Percentiles rank a stretch among this genome's conserved stretches.
These are phyloP conservation scores for Prietella phreatophila DNA, from an alignment of 2,113 vertebrate genomes.

Conservation along the genomic window DNA sequence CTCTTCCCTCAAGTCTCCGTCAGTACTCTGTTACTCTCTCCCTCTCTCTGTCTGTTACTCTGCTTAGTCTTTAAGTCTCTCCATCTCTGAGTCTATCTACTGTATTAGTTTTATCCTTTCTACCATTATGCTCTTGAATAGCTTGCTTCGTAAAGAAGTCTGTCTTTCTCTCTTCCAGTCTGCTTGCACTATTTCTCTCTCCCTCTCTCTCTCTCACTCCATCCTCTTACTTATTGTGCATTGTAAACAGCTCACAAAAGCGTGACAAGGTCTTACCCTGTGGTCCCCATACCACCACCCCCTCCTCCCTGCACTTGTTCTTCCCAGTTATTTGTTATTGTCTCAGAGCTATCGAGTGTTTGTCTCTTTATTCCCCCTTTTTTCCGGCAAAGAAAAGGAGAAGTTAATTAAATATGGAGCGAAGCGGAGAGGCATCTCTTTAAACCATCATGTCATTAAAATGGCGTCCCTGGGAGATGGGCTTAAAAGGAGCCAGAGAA, in stretches of 20 bases:
- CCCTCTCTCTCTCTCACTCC: slow-evolving; percentile 56
- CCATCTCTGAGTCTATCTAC: not conserved
- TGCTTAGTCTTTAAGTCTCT: not conserved
- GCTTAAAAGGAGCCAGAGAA: slow-evolving; percentile 94
- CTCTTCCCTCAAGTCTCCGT: not conserved
- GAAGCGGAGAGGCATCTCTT: slow-evolving; percentile 96
- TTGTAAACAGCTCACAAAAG: slow-evolving; percentile 80
- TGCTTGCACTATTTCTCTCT: slow-evolving; percentile 33
- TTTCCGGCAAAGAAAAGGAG: slow-evolving; percentile 84
- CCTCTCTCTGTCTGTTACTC: not conserved
- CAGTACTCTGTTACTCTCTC: not conserved
- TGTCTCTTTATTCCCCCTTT: slow-evolving; percentile 70
- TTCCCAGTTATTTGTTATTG: slow-evolving; percentile 93
- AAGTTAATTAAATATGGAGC: slow-evolving; percentile 99
- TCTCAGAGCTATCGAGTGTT: slow-evolving; percentile 87
- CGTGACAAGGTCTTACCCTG: slow-evolving; percentile 85
- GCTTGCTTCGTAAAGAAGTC: not conserved
- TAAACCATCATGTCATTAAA: slow-evolving; percentile 99
- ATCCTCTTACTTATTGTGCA: slow-evolving; percentile 68
- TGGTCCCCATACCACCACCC: slow-evolving; percentile 76
- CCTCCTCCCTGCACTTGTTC: slow-evolving; percentile 69
- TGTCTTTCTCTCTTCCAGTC: slow-evolving; percentile 34
- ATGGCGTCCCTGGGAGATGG: slow-evolving; percentile 91
- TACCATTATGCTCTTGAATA: not conserved
- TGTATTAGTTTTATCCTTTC: not conserved